phyloP scores from a whole-genome alignment of 2,797 vertebrate species.

The Carapus acus region DNA sequence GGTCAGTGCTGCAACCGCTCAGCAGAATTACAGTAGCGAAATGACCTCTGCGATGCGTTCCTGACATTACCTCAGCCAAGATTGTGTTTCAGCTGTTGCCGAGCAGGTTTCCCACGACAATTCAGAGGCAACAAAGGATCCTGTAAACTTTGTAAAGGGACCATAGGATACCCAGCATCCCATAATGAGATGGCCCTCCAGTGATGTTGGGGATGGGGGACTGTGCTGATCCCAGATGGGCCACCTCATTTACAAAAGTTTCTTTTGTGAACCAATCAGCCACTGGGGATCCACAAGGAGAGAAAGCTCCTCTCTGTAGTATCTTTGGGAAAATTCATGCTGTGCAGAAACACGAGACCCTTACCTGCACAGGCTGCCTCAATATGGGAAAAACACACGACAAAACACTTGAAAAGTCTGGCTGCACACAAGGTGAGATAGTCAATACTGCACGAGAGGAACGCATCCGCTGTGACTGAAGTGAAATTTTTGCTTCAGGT shows the following conservation, averaged over 20 bases:
- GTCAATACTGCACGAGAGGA: constrained; percentile 21
- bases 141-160: constrained; percentile 59
- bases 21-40: constrained; percentile 26
- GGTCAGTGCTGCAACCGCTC: neutral
- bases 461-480: constrained; percentile 3
- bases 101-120: constrained; percentile 57
- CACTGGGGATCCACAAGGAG: constrained; percentile 28
- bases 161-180: constrained; percentile 52
- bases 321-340: constrained; percentile 44
- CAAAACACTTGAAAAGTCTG: constrained; percentile 18
- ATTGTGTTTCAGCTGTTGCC: constrained; percentile 47
- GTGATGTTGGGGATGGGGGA: constrained; percentile 40
- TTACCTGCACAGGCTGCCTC: constrained; percentile 33
- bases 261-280: constrained; percentile 63
- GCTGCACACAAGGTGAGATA: constrained; percentile 29
- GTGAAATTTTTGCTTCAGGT: constrained; percentile 8
- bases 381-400: constrained; percentile 28
- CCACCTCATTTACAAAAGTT: constrained; percentile 63
- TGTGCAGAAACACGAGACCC: constrained; percentile 43
- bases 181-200: constrained; percentile 49
- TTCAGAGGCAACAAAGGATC: constrained; percentile 58
- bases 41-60: constrained; percentile 25
- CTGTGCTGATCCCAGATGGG: constrained; percentile 57
- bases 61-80: constrained; percentile 45
- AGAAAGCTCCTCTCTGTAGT: constrained; percentile 48